These are phyloP conservation scores for Microctonus aethiopoides DNA, from an alignment of 2,888 invertebrate genomes.

Conservation along the genomic window DNA sequence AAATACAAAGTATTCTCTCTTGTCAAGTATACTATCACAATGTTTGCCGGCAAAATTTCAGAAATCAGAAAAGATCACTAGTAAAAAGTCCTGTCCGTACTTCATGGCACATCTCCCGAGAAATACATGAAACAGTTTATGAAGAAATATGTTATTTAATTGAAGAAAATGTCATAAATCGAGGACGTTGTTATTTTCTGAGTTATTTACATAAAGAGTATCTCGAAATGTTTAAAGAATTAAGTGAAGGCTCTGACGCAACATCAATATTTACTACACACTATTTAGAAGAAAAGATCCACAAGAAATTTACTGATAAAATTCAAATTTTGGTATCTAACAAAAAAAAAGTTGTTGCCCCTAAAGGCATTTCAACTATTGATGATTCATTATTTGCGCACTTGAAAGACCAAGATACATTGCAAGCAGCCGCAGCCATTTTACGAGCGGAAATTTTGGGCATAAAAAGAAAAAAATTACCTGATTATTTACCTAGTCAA, in stretches of 20 bases:
- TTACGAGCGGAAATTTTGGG: conserved; percentile 47
- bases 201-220: background rate
- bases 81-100: conserved; percentile 4
- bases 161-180: background rate
- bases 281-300: conserved; percentile 36
- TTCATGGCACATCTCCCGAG: background rate
- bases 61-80: background rate
- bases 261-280: conserved; percentile 42
- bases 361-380: conserved; percentile 45
- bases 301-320: conserved; percentile 47
- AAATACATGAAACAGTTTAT: background rate
- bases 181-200: background rate
- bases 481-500: conserved; percentile 41
- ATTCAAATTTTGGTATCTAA: conserved; percentile 47
- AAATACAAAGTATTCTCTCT: background rate
- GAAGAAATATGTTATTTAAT: background rate
- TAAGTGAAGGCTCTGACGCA: conserved; percentile 34
- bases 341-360: conserved; percentile 49
- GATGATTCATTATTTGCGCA: conserved; percentile 47
- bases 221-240: background rate
- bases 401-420: conserved; percentile 45
- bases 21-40: background rate
- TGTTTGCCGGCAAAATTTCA: background rate
- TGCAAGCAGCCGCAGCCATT: conserved; percentile 48
- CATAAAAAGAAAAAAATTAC: conserved; percentile 40